These are phyloP conservation scores for Tetraneura akinire DNA, from an alignment of 1,140 invertebrate species.

Conservation along the genomic window DNA sequence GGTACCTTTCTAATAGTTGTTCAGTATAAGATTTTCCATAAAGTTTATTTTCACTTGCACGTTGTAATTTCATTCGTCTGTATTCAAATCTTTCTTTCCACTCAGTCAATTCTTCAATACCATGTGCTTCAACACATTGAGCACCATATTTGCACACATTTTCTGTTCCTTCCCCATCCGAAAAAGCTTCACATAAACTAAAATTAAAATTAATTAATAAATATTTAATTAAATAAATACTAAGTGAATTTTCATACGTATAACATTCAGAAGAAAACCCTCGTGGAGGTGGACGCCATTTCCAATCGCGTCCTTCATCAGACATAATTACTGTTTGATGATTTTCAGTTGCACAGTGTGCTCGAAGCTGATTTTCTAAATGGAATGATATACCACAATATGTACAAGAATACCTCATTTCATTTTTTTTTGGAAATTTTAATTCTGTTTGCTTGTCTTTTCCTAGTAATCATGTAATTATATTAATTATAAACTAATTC, in stretches of 20 bases:
- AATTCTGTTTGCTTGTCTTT: conserved; percentile 34
- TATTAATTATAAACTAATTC: no score
- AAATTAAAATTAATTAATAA: conserved; percentile 21
- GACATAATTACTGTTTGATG: conserved; percentile 73
- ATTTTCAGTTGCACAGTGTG: conserved; percentile 68
- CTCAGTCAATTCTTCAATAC: conserved; percentile 71
- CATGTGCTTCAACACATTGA: conserved; percentile 77
- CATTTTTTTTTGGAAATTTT: conserved; percentile 13
- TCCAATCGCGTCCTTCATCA: conserved; percentile 72
- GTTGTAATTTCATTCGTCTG: conserved; percentile 66
- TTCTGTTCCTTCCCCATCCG: conserved; percentile 58
- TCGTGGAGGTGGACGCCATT: conserved; percentile 69
- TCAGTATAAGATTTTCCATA: conserved; percentile 71
- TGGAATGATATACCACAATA: conserved; percentile 68
- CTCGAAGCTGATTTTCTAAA: conserved; percentile 64
- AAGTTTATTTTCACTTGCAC: conserved; percentile 69
- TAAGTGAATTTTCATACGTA: conserved; percentile 46
- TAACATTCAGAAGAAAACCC: conserved; percentile 64
- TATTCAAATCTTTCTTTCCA: conserved; percentile 76
- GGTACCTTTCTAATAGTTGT: conserved; percentile 68
- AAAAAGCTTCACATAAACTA: conserved; percentile 54
- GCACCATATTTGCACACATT: conserved; percentile 69
- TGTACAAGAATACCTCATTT: conserved; percentile 59
- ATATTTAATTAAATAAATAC: not conserved
- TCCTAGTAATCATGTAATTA: conserved; percentile 1